Evolutionary conservation across 2,113 vertebrate species (phyloP).

Genomic region (Abramis brama): DNA sequence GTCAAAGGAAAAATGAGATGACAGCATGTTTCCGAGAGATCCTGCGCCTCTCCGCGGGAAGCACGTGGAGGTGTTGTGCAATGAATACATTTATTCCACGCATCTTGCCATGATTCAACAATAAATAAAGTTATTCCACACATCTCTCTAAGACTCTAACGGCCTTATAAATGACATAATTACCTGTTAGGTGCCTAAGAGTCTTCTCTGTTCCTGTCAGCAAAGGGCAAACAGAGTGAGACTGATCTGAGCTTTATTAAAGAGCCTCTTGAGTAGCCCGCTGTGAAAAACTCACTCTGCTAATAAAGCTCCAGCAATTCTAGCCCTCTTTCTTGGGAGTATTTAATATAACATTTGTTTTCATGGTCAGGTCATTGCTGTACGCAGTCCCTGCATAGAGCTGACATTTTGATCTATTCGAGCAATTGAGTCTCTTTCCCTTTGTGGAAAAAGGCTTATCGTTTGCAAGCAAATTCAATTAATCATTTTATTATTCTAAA

Average conservation of each 20-base stretch:
- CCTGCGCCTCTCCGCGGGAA: conserved; percentile 49
- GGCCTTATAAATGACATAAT: conserved; percentile 61
- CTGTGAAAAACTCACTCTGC: conserved; percentile 38
- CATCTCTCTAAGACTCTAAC: conserved; percentile 38
- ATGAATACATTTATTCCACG: conserved; percentile 68
- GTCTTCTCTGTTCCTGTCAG: conserved; percentile 38
- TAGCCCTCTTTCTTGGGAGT: conserved; percentile 26
- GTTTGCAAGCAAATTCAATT: conserved; percentile 3
- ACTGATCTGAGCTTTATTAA: conserved; percentile 56
- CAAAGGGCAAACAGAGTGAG: conserved; percentile 20
- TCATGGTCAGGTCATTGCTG: neutral
- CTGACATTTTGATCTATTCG: conserved; percentile 36
- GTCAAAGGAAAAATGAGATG: conserved; percentile 68
- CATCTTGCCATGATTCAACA: conserved; percentile 60
- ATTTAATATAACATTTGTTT: conserved; percentile 29
- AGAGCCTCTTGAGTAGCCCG: conserved; percentile 16
- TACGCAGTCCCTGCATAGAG: neutral
- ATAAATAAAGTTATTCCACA: conserved; percentile 57
- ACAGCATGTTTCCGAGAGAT: conserved; percentile 64
- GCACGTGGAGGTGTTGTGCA: conserved; percentile 60
- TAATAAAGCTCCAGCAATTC: conserved; percentile 23
- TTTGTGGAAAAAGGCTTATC: conserved; percentile 1
- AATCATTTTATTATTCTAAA: neutral
- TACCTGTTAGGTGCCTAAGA: conserved; percentile 43
- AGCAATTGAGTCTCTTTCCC: conserved; percentile 2